These are phyloP conservation scores for Dasyornis broadbenti DNA, from an alignment of 2,113 vertebrate species.

Conservation along the genomic window DNA sequence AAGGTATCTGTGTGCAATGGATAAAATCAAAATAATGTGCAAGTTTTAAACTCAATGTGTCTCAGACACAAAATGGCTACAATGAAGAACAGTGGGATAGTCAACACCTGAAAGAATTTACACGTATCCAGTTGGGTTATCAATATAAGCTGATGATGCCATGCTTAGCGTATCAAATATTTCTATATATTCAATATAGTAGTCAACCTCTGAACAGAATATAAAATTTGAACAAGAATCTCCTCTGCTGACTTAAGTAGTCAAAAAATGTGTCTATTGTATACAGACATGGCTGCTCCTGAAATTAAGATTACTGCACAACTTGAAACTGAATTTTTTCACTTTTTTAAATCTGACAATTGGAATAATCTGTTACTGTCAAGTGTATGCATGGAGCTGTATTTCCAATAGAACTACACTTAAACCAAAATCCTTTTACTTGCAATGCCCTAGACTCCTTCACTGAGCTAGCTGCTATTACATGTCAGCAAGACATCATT, in stretches of 20 bases:
- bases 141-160: neutral
- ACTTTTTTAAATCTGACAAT: neutral
- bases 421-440: neutral
- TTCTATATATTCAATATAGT: neutral
- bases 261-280: neutral
- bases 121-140: neutral
- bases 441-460: neutral
- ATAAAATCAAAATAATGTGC: neutral
- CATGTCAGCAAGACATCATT: conserved; percentile 30
- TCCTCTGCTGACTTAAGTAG: neutral
- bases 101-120: neutral
- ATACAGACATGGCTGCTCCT: neutral
- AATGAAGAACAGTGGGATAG: neutral
- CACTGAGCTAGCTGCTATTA: neutral
- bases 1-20: neutral
- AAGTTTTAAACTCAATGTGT: neutral
- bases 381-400: neutral
- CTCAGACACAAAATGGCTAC: neutral
- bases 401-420: neutral
- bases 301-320: neutral
- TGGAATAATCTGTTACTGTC: neutral
- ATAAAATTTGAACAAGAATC: neutral
- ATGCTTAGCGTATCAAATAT: neutral
- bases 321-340: neutral
- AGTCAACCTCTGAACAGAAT: neutral